A percentile compares a stretch with the other conserved stretches of the same genome.
These are phyloP conservation scores for Xanthostigma xanthostigma DNA, from an alignment of 2,888 invertebrate genomes.

Conservation along the genomic window DNA sequence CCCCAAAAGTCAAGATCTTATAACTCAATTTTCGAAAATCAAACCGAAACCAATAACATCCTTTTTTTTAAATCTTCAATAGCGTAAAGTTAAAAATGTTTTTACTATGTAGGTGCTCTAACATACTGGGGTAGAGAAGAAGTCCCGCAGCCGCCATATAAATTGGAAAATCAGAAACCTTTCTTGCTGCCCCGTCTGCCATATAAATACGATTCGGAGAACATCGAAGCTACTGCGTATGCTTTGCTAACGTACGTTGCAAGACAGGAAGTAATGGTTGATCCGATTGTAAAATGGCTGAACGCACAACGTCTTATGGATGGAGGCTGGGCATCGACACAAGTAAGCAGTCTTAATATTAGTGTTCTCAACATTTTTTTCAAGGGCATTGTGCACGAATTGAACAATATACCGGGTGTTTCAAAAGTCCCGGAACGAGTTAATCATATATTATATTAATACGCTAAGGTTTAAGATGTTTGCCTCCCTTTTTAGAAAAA, in stretches of 20 bases:
- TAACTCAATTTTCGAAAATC: too few species aligned
- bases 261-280: conserved; percentile 64
- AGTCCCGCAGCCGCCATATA: conserved; percentile 67
- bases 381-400: too few species aligned
- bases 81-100: too few species aligned
- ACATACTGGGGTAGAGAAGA: conserved; percentile 74
- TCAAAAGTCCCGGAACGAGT: too few species aligned
- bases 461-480: too few species aligned
- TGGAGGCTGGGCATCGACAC: conserved; percentile 80
- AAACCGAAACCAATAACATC: too few species aligned
- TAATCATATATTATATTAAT: too few species aligned
- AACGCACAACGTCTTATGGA: conserved; percentile 75
- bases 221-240: conserved; percentile 86
- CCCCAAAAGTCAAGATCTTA: too few species aligned
- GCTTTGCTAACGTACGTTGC: conserved; percentile 80
- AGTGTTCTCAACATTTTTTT: too few species aligned
- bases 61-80: too few species aligned
- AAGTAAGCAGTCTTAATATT: conserved; percentile 28
- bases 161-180: conserved; percentile 82
- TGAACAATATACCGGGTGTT: too few species aligned
- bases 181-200: conserved; percentile 78
- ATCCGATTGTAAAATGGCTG: conserved; percentile 81
- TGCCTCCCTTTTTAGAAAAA: too few species aligned
- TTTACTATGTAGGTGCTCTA: conserved; percentile 42
- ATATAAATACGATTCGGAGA: conserved; percentile 77